Conservation (phyloP, 2,888 invertebrate species). For the Drosophila eohydei region DNA sequence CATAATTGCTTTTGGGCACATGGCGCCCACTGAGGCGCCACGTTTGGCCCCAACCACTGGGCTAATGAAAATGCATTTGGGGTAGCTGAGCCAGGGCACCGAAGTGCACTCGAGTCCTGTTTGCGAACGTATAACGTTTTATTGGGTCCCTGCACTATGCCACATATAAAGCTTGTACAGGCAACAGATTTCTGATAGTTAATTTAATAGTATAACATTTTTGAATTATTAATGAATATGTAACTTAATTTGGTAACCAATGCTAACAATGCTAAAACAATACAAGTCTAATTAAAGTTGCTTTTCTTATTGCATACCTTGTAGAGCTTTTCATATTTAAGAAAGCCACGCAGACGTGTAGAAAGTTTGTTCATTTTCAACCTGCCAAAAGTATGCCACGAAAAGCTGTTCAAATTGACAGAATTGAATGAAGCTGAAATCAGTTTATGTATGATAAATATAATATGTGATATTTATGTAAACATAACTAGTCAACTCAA, state of each 20-base stretch:
- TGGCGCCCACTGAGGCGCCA: constrained; percentile 43
- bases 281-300: neutral
- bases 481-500: no score
- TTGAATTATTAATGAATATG: neutral
- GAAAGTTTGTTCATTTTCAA: neutral
- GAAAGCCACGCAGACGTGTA: neutral
- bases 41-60: constrained; percentile 16
- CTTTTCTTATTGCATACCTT: constrained; percentile 38
- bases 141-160: neutral
- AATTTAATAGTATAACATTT: neutral
- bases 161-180: neutral
- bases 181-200: neutral
- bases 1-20: constrained; percentile 70
- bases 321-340: neutral
- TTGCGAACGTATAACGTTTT: neutral
- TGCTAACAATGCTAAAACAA: no score
- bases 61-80: constrained; percentile 61
- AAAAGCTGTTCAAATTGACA: neutral
- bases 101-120: constrained; percentile 25
- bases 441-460: no score
- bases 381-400: constrained; percentile 26
- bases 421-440: neutral
- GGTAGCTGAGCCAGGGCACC: neutral
- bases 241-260: neutral
- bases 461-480: no score